These are phyloP conservation scores for Diabrotica virgifera DNA, from an alignment of 1,140 invertebrate species.

Conservation along the genomic window DNA sequence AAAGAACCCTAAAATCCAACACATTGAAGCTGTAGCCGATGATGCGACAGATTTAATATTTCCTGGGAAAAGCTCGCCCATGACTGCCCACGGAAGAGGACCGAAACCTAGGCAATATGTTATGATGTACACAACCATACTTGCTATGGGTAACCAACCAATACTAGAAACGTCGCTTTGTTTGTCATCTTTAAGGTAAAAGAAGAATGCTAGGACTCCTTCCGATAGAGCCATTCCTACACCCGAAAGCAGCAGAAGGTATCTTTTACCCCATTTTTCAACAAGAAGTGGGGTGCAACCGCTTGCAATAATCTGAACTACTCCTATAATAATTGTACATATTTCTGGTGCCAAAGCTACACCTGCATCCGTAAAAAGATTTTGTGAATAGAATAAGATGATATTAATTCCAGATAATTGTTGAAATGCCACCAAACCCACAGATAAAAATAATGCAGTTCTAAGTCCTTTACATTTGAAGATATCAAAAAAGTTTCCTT, in stretches of 20 bases:
- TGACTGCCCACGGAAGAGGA: slow-evolving; percentile 80
- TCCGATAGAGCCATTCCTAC: slow-evolving; percentile 56
- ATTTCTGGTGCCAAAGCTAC: slow-evolving; percentile 57
- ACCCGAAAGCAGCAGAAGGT: slow-evolving; percentile 68
- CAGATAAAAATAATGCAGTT: slow-evolving; percentile 66
- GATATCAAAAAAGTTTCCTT: slow-evolving; percentile 56
- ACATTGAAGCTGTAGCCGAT: slow-evolving; percentile 69
- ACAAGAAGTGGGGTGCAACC: slow-evolving; percentile 68
- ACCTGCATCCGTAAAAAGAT: slow-evolving; percentile 65
- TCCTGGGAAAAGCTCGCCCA: slow-evolving; percentile 78
- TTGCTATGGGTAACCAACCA: slow-evolving; percentile 62
- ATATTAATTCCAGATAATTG: slow-evolving; percentile 81
- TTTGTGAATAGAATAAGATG: slow-evolving; percentile 76
- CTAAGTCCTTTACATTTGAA: slow-evolving; percentile 56
- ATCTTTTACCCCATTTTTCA: slow-evolving; percentile 69
- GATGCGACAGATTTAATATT: slow-evolving; percentile 74
- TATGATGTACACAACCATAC: slow-evolving; percentile 65
- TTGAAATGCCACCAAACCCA: slow-evolving; percentile 70
- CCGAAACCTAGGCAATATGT: slow-evolving; percentile 74
- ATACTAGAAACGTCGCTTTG: slow-evolving; percentile 52
- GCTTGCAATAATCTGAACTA: slow-evolving; percentile 67
- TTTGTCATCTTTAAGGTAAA: slow-evolving; percentile 55
- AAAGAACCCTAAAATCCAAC: slow-evolving; percentile 78
- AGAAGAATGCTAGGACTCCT: slow-evolving; percentile 60
- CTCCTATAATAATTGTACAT: slow-evolving; percentile 75